These are phyloP conservation scores for Zygothrica quintamaculata DNA, from an alignment of 2,888 invertebrate genomes.

Conservation along the genomic window DNA sequence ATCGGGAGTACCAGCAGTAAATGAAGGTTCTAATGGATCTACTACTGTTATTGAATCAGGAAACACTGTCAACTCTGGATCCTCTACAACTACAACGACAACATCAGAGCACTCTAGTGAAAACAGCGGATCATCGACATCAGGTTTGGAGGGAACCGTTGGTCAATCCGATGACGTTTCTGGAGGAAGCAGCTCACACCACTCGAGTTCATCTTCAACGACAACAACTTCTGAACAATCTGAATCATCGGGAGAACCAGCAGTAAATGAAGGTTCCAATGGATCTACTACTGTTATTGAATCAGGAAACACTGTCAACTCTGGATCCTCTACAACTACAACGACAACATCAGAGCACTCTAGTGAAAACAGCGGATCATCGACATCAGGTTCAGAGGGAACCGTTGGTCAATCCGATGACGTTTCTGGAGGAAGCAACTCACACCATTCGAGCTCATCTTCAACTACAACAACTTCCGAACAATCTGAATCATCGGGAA, in stretches of 20 bases:
- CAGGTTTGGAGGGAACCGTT: neutral
- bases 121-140: neutral
- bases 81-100: slow-evolving; percentile 3
- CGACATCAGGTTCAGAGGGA: too few species aligned
- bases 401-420: too few species aligned
- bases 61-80: slow-evolving; percentile 9
- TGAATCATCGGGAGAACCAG: too few species aligned
- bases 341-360: too few species aligned
- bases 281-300: too few species aligned
- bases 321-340: too few species aligned
- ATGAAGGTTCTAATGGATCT: neutral
- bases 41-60: neutral
- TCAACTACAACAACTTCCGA: neutral
- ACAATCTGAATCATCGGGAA: neutral
- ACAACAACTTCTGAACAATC: slow-evolving; percentile 22
- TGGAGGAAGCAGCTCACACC: neutral
- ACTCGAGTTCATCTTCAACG: slow-evolving; percentile 11
- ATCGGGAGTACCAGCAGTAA: neutral
- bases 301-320: too few species aligned
- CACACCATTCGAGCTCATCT: too few species aligned
- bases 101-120: neutral
- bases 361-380: too few species aligned
- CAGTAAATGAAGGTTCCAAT: too few species aligned
- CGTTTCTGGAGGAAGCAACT: too few species aligned
- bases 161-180: neutral